These are phyloP conservation scores for Leptopilina drosophilae DNA, from an alignment of 2,888 invertebrate genomes.

Conservation along the genomic window DNA sequence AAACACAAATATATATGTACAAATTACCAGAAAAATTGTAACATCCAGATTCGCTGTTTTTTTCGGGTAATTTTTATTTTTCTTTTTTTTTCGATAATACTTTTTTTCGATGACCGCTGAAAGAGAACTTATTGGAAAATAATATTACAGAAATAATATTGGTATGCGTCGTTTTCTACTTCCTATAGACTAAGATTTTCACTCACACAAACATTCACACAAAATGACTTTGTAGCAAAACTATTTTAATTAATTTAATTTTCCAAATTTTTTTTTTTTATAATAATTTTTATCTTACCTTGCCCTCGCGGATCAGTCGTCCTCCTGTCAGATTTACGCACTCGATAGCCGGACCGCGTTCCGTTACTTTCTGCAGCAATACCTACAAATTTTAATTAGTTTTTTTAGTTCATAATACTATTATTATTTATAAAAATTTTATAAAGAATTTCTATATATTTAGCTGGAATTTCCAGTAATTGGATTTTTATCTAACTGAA, in stretches of 20 bases:
- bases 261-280: constrained; percentile 81
- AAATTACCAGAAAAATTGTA: constrained; percentile 39
- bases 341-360: constrained; percentile 95
- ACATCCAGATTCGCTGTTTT: constrained; percentile 26
- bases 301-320: constrained; percentile 96
- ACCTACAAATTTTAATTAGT: constrained; percentile 81
- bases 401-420: background rate
- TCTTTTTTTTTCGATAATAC: background rate
- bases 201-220: constrained; percentile 69
- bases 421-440: too few relatives aligned
- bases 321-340: constrained; percentile 97
- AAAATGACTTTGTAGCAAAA: constrained; percentile 59
- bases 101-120: constrained; percentile 60
- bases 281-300: constrained; percentile 90
- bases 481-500: too few relatives aligned
- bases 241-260: constrained; percentile 57
- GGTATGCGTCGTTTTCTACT: constrained; percentile 56
- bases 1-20: background rate
- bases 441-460: too few relatives aligned
- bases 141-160: constrained; percentile 52
- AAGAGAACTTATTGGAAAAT: constrained; percentile 61
- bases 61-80: constrained; percentile 19
- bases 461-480: too few relatives aligned
- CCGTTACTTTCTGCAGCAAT: constrained; percentile 94
- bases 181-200: constrained; percentile 56